Evolutionary conservation across 2,888 invertebrate genomes (phyloP).

Genomic region (Scrobipalpa atriplicella): DNA sequence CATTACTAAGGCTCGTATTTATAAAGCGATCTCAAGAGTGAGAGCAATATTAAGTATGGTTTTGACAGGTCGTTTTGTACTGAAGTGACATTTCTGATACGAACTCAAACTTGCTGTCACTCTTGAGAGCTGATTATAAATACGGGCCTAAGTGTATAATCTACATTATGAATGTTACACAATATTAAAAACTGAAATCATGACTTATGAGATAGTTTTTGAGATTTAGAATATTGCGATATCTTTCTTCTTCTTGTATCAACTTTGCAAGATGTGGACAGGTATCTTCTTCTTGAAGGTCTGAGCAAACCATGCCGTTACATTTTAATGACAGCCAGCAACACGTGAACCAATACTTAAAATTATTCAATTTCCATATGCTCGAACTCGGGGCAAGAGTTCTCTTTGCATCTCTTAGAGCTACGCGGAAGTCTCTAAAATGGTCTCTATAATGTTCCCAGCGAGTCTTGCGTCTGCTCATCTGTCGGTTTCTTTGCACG

Average conservation of each 20-base stretch:
- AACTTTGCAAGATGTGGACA: not conserved
- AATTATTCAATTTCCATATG: not conserved
- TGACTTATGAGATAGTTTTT: constrained; percentile 8
- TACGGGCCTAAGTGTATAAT: no score
- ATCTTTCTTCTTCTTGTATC: constrained; percentile 11
- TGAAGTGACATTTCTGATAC: no score
- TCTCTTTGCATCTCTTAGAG: not conserved
- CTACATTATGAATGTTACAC: no score
- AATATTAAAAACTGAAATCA: not conserved
- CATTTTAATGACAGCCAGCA: not conserved
- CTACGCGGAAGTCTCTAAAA: not conserved
- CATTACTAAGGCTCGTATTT: no score
- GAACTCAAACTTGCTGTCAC: no score
- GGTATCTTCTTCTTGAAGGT: not conserved
- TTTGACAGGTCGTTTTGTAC: no score
- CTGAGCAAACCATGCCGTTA: not conserved
- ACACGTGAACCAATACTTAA: not conserved
- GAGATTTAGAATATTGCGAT: not conserved
- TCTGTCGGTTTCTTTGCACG: not conserved
- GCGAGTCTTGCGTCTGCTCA: constrained; percentile 1
- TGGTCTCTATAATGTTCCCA: not conserved
- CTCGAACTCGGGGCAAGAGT: not conserved
- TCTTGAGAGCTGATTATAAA: no score
- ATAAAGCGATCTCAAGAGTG: no score
- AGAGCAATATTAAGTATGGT: no score